Base-by-base conservation (phyloP, 2,113 vertebrate species). In the Leiothrix lutea region DNA sequence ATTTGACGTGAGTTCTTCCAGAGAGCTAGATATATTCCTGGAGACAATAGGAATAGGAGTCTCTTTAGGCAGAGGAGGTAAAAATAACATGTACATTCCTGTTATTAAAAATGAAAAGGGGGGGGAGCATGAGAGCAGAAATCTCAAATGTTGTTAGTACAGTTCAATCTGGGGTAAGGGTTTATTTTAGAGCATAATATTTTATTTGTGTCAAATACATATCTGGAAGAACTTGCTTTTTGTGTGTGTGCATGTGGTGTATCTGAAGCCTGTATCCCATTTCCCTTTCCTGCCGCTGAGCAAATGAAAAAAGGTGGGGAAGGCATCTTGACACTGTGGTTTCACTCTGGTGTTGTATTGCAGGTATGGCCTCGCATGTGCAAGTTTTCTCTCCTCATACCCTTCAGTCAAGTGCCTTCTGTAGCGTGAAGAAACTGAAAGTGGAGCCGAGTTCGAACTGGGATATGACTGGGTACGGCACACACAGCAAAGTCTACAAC, bases 311-410 rank as follows among this genome's bases (percentile, higher is more conserved):
- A 86, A 92, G 17, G 80, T 84, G 45, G 36, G 42, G 56, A 93
- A 90, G 35, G 53, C 82, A 57, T 90, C 58, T 74, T 95, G 86
- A 96, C 90, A 7, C 51, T 53, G 36, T 84, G 54, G 48, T 95
- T 96, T 97, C 80, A 45, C 64, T 97, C 70, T 95, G 80, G 38
- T 95, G 51, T 96, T 96, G 61, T 92, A 44, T 82, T 67, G 69
- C 98, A 99, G 99, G 99, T 99, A 99, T 99, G 99, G 99, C 99
- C 99, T 99, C 99, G 97, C 99, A 99, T 98, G 99, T 99, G 98
- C 99, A 99, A 98, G 99, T 99, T 97, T 99, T 99, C 98, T 99
- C 99, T 98, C 98, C 99, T 97, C 99, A 99, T 98, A 98, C 98
- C 98, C 98, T 99, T 97, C 99, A 99, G 98, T 99, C 99, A 99